Base-by-base conservation (phyloP, 1,140 invertebrate species). In the Sinonovacula constricta region DNA sequence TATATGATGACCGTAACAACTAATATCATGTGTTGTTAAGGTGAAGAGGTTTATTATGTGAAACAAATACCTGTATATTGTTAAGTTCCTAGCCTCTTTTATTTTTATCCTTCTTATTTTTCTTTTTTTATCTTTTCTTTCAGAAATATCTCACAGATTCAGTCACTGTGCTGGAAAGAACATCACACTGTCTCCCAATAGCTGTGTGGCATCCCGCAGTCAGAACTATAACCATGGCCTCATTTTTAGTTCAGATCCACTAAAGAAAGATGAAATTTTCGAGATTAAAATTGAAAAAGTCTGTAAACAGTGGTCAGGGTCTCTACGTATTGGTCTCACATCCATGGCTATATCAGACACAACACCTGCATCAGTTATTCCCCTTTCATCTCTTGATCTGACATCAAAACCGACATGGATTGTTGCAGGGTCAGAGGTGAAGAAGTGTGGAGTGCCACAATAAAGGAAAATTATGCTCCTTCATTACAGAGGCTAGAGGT, bases 271-370 rank as follows among this genome's bases (percentile, higher is more conserved):
- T 68, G 92, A 93, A 82, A 78, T 92, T 0, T 93, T 93, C 91
- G 93, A 93, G 88, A 91, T 93, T 80, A 82, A 80, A 51, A 92
- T 95, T 22, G 93, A 94, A 70, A 92, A 93, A 83, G 86, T 94
- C 22, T 92, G 93, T 5, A 86, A 90, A 14, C 93, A 94, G 59
- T 95, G 94, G 93, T 94, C 95, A 33, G 96, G 96, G 1, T 94
- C 94, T 15, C 88, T 97, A 26, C 93, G 92, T 31, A 93, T 97
- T 85, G 96, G 96, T 0, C 92, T 97, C 7, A 96, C 95, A 0
- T 93, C 94, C 57, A 92, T 94, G 81, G 93, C 94, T 56, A 92
- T 94, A 39, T 90, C 92, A 34, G 94, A 94, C 82, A 91, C 92
- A 22, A 92, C 92, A 66, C 92, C 93, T 2, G 88, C 93, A 67